Conservation (phyloP, 2,797 vertebrate genomes). For the Spinibarbus caldwelli region DNA sequence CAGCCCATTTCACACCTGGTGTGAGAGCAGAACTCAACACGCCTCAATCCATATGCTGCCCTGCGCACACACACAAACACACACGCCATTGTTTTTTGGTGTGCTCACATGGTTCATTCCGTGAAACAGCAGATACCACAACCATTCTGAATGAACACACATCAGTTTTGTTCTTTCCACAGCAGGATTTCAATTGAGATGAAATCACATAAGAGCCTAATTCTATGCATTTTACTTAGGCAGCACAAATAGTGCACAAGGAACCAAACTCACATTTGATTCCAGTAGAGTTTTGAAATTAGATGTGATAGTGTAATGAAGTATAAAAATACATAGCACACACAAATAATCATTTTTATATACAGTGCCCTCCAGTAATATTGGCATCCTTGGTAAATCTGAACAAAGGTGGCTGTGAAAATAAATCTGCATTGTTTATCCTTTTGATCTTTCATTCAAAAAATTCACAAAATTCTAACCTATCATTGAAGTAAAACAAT, state of each 20-base stretch:
- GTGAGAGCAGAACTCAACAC: conserved; percentile 79
- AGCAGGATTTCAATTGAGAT: background rate
- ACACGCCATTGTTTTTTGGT: conserved; percentile 3
- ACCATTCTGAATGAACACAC: conserved; percentile 1
- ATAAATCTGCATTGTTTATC: no score
- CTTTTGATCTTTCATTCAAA: no score
- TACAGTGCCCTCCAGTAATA: no score
- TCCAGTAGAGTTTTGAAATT: no score
- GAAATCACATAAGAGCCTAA: background rate
- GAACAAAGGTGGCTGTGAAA: no score
- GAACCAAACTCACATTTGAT: background rate
- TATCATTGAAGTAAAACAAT: no score
- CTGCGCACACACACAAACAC: conserved; percentile 63
- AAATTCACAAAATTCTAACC: no score
- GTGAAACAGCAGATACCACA: conserved; percentile 16
- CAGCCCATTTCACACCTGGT: conserved; percentile 86
- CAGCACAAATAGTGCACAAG: background rate
- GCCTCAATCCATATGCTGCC: conserved; percentile 81
- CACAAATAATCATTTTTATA: no score
- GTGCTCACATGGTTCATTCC: conserved; percentile 27
- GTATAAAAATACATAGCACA: background rate
- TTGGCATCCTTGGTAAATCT: no score
- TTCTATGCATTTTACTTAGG: background rate
- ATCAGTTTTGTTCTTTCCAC: background rate
- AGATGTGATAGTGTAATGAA: no score